Percentiles rank a stretch among this genome's conserved stretches.
These are phyloP conservation scores for Dendrolimus houi DNA, from an alignment of 2,888 invertebrate genomes.

Conservation along the genomic window DNA sequence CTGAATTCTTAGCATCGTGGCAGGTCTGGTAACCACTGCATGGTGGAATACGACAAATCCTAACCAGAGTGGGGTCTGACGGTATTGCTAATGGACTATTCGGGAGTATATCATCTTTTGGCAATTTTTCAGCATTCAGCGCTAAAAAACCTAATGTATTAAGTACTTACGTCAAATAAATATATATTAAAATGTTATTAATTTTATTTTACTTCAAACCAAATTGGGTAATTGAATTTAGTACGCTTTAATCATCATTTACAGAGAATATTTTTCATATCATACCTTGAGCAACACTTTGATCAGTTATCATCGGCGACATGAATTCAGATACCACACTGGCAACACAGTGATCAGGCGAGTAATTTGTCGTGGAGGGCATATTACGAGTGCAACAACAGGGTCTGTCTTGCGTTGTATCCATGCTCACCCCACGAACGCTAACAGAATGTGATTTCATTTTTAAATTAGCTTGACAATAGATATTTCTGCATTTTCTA, in stretches of 20 bases:
- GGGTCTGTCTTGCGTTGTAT: constrained; percentile 40
- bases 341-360: constrained; percentile 9
- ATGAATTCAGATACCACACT: constrained; percentile 28
- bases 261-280: constrained; percentile 3
- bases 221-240: neutral
- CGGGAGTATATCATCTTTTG: no score
- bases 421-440: constrained; percentile 19
- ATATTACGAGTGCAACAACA: constrained; percentile 25
- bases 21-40: neutral
- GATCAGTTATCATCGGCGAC: constrained; percentile 25
- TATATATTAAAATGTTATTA: constrained; percentile 4
- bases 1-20: neutral
- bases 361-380: constrained; percentile 1
- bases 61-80: neutral
- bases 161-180: constrained; percentile 7
- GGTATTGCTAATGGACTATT: no score
- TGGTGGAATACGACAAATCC: constrained; percentile 1
- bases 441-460: constrained; percentile 2
- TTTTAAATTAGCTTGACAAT: constrained; percentile 9
- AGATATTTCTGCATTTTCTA: constrained; percentile 8
- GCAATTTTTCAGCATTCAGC: no score
- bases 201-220: no score
- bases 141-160: neutral
- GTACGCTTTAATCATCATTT: no score
- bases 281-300: constrained; percentile 25